Conservation (phyloP, 1,140 invertebrate genomes). For the Aphaenogaster ashmeadi region DNA sequence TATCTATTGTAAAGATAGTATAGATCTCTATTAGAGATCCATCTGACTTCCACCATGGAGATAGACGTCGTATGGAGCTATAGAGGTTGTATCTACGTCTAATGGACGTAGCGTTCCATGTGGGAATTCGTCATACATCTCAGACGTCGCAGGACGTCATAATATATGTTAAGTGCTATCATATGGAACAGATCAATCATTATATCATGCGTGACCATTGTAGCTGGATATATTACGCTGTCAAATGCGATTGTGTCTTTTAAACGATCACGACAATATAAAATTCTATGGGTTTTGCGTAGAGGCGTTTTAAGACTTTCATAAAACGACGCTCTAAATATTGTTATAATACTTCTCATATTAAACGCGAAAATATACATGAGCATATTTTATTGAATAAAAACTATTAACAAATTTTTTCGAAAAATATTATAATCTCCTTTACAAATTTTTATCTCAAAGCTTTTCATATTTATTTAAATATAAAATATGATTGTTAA, state of each 20-base stretch:
- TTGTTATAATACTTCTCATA: not conserved
- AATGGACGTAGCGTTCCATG: too few relatives aligned
- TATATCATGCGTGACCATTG: not conserved
- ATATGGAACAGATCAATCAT: conserved; percentile 6
- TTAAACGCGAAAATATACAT: not conserved
- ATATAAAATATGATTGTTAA: not conserved
- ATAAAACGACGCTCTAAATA: not conserved
- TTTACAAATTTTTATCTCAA: not conserved
- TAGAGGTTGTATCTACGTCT: too few relatives aligned
- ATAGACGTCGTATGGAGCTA: too few relatives aligned
- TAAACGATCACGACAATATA: not conserved
- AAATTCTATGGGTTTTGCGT: not conserved
- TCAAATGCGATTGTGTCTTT: not conserved
- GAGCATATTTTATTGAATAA: not conserved
- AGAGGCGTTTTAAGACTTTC: not conserved
- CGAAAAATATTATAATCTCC: not conserved
- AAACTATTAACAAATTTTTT: not conserved
- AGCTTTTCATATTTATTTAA: not conserved
- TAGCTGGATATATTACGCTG: not conserved
- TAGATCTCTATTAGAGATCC: too few relatives aligned
- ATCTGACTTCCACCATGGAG: too few relatives aligned
- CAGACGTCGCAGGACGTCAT: not conserved
- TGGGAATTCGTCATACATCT: conserved; percentile 19
- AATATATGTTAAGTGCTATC: conserved; percentile 40
- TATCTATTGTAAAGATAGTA: too few relatives aligned